Evolutionary conservation across 2,797 vertebrate species (phyloP).

Genomic region (Hippocampus kuda): DNA sequence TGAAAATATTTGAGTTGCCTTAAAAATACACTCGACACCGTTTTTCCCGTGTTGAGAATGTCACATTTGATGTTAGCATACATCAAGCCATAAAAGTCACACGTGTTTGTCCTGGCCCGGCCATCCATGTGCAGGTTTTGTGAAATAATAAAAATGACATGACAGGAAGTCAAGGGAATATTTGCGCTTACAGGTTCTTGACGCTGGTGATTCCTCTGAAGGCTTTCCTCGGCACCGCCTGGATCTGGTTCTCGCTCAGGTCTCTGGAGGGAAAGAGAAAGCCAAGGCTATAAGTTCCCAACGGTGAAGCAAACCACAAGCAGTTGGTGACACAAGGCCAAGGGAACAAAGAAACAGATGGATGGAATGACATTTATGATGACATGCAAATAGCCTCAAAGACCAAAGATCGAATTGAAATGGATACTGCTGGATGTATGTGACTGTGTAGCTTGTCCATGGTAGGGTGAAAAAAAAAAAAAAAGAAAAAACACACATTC

Average conservation of each 20-base stretch:
- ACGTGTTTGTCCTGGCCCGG: neutral
- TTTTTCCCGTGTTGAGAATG: neutral
- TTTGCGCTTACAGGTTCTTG: constrained; percentile 90
- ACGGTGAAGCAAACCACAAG: constrained; percentile 41
- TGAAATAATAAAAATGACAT: constrained; percentile 2
- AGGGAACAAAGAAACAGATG: constrained; percentile 41
- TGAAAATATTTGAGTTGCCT: constrained; percentile 7
- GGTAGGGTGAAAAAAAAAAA: neutral
- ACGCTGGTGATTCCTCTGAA: constrained; percentile 93
- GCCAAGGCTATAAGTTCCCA: constrained; percentile 31
- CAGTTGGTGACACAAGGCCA: constrained; percentile 24
- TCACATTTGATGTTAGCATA: constrained; percentile 3
- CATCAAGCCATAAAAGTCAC: constrained; percentile 1
- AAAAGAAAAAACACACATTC: neutral
- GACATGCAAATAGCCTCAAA: constrained; percentile 57
- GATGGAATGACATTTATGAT: constrained; percentile 65
- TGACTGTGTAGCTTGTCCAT: constrained; percentile 10
- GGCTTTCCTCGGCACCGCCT: constrained; percentile 91
- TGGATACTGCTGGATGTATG: constrained; percentile 30
- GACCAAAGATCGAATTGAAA: constrained; percentile 48
- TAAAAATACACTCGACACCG: neutral
- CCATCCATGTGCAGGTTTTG: neutral
- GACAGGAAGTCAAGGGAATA: constrained; percentile 4
- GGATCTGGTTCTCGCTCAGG: constrained; percentile 96
- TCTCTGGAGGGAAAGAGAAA: constrained; percentile 70